Evolutionary conservation across 2,888 invertebrate species (phyloP).

Genomic region (Punctoribates punctum): DNA sequence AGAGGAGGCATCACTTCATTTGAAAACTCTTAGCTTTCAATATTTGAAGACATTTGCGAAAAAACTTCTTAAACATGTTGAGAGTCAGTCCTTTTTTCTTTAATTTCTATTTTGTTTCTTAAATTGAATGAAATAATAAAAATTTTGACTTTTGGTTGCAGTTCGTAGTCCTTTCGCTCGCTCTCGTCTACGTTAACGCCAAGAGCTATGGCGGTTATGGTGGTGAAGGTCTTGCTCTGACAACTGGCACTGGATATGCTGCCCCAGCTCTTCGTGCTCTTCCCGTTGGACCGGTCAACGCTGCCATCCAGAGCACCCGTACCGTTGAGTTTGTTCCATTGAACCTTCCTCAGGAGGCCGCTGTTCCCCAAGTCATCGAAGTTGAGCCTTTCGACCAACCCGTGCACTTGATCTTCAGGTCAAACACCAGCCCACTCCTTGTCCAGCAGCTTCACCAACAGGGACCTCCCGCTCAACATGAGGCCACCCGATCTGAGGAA

Average conservation of each 20-base stretch:
- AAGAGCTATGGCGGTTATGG: slow-evolving; percentile 18
- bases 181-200: neutral
- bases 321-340: slow-evolving; percentile 17
- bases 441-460: slow-evolving; percentile 5
- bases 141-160: neutral
- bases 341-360: neutral
- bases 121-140: neutral
- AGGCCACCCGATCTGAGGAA: slow-evolving; percentile 31
- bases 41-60: neutral
- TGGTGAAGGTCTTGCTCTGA: neutral
- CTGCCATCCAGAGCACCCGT: slow-evolving; percentile 12
- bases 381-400: slow-evolving; percentile 14
- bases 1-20: neutral
- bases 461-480: neutral
- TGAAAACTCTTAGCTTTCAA: neutral
- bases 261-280: neutral
- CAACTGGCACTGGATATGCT: neutral
- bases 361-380: slow-evolving; percentile 9
- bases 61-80: neutral
- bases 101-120: neutral
- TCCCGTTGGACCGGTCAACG: neutral
- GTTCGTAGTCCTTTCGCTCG: neutral
- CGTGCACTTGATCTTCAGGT: slow-evolving; percentile 6
- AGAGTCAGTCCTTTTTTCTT: neutral
- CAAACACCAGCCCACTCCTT: neutral